Percentiles rank a stretch among this genome's conserved stretches.
Evolutionary conservation across 2,888 invertebrate species (phyloP).

Genomic region (Zygothrica quintamaculata): DNA sequence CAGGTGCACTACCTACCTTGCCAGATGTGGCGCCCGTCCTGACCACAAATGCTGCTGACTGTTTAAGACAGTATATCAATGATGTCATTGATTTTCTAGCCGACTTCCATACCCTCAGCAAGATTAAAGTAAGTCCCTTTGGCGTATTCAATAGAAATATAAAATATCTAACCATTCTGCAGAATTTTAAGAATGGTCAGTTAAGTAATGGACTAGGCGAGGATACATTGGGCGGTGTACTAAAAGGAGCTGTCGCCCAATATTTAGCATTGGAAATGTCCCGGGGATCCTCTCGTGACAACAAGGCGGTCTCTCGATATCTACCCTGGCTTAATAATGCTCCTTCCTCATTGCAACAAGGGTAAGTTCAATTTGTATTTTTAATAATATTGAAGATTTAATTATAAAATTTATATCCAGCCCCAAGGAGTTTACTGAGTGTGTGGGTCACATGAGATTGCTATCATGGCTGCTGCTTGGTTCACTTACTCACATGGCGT

Average conservation of each 20-base stretch:
- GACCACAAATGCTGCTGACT: slow-evolving; percentile 96
- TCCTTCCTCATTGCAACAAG: slow-evolving; percentile 91
- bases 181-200: slow-evolving; percentile 86
- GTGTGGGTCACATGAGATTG: slow-evolving; percentile 96
- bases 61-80: slow-evolving; percentile 94
- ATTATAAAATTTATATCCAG: slow-evolving; percentile 85
- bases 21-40: slow-evolving; percentile 84
- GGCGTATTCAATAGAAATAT: accelerated
- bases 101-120: slow-evolving; percentile 97
- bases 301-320: slow-evolving; percentile 91
- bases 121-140: slow-evolving; percentile 91
- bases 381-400: too few species aligned
- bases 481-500: slow-evolving; percentile 94
- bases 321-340: slow-evolving; percentile 96
- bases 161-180: neutral
- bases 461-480: slow-evolving; percentile 98
- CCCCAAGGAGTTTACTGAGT: slow-evolving; percentile 97
- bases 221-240: slow-evolving; percentile 97
- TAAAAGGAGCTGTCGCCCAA: slow-evolving; percentile 98
- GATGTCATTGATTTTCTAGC: slow-evolving; percentile 98
- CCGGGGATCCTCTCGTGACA: slow-evolving; percentile 93
- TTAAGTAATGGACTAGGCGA: slow-evolving; percentile 92
- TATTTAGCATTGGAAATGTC: slow-evolving; percentile 97
- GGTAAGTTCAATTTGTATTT: slow-evolving; percentile 85
- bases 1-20: slow-evolving; percentile 89